A percentile compares a stretch with the other conserved stretches of the same genome.
These are phyloP conservation scores for Aythya fuligula DNA, from an alignment of 2,797 vertebrate genomes.

Conservation along the genomic window DNA sequence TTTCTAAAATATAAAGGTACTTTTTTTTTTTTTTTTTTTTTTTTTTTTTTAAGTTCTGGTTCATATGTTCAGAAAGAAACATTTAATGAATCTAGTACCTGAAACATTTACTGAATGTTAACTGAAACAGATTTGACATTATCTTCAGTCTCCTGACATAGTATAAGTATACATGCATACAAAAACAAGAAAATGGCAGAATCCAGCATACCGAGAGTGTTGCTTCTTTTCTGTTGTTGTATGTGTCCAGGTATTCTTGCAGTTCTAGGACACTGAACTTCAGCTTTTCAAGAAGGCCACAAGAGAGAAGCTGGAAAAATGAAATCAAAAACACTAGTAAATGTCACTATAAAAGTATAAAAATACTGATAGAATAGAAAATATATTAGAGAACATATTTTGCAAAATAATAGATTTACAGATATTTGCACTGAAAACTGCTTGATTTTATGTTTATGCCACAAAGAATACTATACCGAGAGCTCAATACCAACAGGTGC, in stretches of 20 bases:
- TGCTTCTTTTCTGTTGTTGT: conserved; percentile 93
- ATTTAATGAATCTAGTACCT: neutral
- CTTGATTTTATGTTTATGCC: neutral
- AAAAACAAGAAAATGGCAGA: neutral
- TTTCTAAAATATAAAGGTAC: neutral
- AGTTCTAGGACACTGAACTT: conserved; percentile 97
- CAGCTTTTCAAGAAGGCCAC: conserved; percentile 96
- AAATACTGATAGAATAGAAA: neutral
- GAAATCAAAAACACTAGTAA: conserved; percentile 38
- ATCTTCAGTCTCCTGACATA: neutral
- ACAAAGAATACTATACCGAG: neutral
- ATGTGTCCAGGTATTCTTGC: conserved; percentile 97
- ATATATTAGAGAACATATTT: neutral
- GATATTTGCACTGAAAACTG: neutral
- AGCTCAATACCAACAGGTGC: neutral
- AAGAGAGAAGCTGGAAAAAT: conserved; percentile 91
- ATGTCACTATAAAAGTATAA: neutral
- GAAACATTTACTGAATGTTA: neutral
- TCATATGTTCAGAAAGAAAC: neutral
- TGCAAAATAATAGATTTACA: neutral
- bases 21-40: neutral
- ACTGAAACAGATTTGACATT: neutral
- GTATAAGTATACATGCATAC: neutral
- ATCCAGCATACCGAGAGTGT: conserved; percentile 87
- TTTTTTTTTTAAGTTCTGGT: neutral